These are phyloP conservation scores for Subacronicta megacephala DNA, from an alignment of 2,888 invertebrate species.

Conservation along the genomic window DNA sequence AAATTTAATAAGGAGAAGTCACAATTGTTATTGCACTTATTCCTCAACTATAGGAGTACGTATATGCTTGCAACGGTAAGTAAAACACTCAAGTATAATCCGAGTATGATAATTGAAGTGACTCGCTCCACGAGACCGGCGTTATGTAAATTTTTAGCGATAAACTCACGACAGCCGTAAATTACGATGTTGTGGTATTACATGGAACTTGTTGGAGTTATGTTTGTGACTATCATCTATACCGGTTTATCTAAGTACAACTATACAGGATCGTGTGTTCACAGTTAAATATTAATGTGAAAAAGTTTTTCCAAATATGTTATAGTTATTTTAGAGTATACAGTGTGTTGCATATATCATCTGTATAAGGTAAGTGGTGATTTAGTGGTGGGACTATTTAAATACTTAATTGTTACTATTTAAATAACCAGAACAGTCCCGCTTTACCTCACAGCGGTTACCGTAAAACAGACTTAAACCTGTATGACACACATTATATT, in stretches of 20 bases:
- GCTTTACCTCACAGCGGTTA: no score
- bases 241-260: constrained; percentile 19
- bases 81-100: constrained; percentile 9
- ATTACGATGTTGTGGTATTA: constrained; percentile 23
- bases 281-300: constrained; percentile 7
- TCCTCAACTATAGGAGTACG: background rate
- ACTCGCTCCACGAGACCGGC: constrained; percentile 10
- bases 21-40: background rate
- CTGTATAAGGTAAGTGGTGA: no score
- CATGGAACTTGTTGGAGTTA: constrained; percentile 13
- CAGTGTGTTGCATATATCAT: constrained; percentile 8
- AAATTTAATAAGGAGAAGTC: no score
- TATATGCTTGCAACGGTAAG: background rate
- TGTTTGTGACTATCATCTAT: constrained; percentile 1
- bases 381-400: no score
- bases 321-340: constrained; percentile 6
- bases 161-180: constrained; percentile 39
- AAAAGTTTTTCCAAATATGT: constrained; percentile 22
- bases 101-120: constrained; percentile 25
- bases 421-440: no score
- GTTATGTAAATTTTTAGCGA: constrained; percentile 35
- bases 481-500: no score
- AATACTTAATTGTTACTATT: no score
- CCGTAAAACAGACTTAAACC: no score
- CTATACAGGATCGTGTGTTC: constrained; percentile 13